Conservation (phyloP, 2,113 vertebrate species). For the Crocuta crocuta region DNA sequence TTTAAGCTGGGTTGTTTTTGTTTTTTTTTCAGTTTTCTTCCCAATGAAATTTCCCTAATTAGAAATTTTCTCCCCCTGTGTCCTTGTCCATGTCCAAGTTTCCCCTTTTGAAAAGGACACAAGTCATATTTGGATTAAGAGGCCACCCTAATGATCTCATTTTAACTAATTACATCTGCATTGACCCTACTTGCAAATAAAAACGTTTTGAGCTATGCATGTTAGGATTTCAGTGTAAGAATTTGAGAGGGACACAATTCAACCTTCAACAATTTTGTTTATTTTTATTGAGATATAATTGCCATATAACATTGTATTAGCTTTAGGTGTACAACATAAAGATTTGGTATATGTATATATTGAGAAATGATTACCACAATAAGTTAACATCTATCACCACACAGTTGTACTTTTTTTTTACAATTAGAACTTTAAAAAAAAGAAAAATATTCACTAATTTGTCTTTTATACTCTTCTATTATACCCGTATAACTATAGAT, state of each 20-base stretch:
- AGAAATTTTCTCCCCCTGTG: background rate
- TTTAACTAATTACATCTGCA: background rate
- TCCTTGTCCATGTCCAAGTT: background rate
- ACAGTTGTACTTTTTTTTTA: background rate
- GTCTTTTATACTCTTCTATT: background rate
- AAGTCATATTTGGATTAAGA: background rate
- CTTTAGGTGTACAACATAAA: background rate
- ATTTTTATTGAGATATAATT: background rate
- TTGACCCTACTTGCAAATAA: background rate
- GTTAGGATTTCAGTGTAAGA: background rate
- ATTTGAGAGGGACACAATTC: background rate
- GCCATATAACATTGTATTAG: background rate
- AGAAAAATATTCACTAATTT: background rate
- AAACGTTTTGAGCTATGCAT: background rate
- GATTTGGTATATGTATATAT: background rate
- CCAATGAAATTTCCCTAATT: background rate
- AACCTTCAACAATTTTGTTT: background rate
- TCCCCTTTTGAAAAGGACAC: background rate
- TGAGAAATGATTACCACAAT: background rate
- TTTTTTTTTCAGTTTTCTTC: constrained; percentile 27
- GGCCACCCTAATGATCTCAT: background rate
- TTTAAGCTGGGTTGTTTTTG: background rate
- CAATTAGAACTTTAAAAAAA: background rate
- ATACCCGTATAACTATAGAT: background rate
- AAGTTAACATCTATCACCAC: background rate